Base-by-base conservation (phyloP, 2,113 vertebrate genomes). In the Colistium nudipinnis region DNA sequence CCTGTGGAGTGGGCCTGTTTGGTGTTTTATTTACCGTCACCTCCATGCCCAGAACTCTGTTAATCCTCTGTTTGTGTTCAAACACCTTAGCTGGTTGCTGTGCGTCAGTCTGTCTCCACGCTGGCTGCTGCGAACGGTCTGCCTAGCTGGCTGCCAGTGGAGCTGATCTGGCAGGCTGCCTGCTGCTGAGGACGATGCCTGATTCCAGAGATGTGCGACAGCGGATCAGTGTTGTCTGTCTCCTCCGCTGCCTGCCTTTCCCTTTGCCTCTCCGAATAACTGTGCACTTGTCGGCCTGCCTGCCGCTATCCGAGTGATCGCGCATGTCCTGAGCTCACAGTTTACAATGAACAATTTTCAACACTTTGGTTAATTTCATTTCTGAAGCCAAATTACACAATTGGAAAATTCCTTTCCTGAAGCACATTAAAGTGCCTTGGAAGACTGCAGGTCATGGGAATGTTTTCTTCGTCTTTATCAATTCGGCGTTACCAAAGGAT, bases 31-130 rank as follows among this genome's bases (percentile, higher is more conserved):
- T 89, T 88, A 80, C 74, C 48, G 20, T 80, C 76, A 86, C 74
- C 74, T 81, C 82, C 33, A 38, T 77, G 77, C 76, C 66, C 81
- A 75, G 77, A 78, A 83, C 84, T 81, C 80, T 68, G 62, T 61
- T 91, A 91, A 91, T 91, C 86, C 74, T 57, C 51, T 82, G 77
- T 91, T 88, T 90, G 85, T 87, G 74, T 81, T 85, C 83, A 91
- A 91, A 89, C 85, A 91, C 82, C 75, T 81, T 68, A 30, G 67
- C 73, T 61, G 41, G 74, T 88, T 80, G 73, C 76, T 73, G 64
- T 81, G 79, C 66, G 43, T 80, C 77, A 75, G 66, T 67, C 76
- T 66, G 82, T 88, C 87, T 86, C 47, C 55, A 3, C 14, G 59
- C 75, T 80, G 80, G 71, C 80, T 84, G 79, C 81, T 84, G 83